Conservation (phyloP, 2,113 vertebrate species). For the Gallinago paraguaiae region DNA sequence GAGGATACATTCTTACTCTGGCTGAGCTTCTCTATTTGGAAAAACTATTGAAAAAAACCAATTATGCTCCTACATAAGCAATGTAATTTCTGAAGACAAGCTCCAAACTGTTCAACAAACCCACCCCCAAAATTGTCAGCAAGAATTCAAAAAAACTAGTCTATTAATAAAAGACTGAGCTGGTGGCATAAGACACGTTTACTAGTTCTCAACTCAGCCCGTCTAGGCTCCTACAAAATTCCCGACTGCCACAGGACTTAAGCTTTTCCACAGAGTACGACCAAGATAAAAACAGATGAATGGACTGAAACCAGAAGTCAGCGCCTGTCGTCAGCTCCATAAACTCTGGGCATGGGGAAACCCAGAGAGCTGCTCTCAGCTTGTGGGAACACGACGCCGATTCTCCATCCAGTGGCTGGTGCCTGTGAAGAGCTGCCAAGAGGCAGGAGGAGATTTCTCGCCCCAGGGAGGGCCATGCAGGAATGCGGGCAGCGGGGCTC, state of each 20-base stretch:
- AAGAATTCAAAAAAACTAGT: background rate
- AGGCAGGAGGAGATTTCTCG: background rate
- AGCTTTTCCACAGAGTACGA: background rate
- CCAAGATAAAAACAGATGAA: background rate
- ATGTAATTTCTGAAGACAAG: background rate
- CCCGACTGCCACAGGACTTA: background rate
- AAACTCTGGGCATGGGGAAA: background rate
- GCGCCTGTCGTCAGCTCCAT: background rate
- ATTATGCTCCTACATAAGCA: background rate
- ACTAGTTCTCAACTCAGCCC: background rate
- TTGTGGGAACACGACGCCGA: background rate
- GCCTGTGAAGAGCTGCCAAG: background rate
- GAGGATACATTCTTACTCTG: background rate
- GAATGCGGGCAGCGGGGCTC: accelerated
- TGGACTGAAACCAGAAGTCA: background rate
- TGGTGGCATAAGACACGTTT: background rate
- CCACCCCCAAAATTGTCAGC: background rate
- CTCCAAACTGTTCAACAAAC: background rate
- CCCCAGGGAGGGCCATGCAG: accelerated
- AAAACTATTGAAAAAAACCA: background rate
- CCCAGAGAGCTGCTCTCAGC: background rate
- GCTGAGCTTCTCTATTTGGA: background rate
- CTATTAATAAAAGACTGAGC: background rate
- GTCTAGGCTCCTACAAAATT: background rate
- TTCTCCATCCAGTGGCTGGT: background rate